These are phyloP conservation scores for Holothuria scabra DNA, from an alignment of 53 echinoderm and acorn worm species.

Conservation along the genomic window DNA sequence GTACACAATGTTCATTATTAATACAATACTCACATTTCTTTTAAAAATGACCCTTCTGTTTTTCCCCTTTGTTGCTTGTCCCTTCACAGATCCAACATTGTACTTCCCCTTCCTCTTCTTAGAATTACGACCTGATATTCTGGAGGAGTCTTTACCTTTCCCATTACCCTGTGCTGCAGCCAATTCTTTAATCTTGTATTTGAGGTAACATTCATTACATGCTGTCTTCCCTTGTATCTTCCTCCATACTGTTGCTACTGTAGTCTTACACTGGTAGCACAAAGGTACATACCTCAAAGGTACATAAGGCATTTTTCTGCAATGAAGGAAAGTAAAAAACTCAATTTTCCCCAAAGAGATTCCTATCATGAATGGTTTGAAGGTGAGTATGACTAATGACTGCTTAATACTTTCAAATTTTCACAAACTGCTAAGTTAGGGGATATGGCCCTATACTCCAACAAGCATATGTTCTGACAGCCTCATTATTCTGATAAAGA, in stretches of 20 bases:
- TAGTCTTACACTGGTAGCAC: constrained; percentile 90
- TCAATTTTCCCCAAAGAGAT: too few relatives aligned
- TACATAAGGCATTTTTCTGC: constrained; percentile 42
- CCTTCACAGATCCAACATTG: constrained; percentile 73
- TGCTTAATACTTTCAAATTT: too few relatives aligned
- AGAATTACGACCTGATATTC: constrained; percentile 67
- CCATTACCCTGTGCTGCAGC: constrained; percentile 60
- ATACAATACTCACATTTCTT: constrained; percentile 73
- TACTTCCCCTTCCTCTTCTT: constrained; percentile 83
- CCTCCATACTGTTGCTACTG: constrained; percentile 82
- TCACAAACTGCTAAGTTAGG: too few relatives aligned
- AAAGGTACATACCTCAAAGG: constrained; percentile 73
- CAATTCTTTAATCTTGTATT: constrained; percentile 55
- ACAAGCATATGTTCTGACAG: too few relatives aligned
- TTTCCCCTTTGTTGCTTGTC: constrained; percentile 92
- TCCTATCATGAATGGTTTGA: too few relatives aligned
- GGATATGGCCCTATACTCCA: too few relatives aligned
- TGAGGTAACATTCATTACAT: constrained; percentile 72
- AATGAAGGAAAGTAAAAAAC: neutral
- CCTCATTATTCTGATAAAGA: too few relatives aligned
- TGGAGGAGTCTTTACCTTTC: constrained; percentile 59
- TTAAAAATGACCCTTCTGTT: constrained; percentile 93
- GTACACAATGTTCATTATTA: neutral
- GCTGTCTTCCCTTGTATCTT: constrained; percentile 60
- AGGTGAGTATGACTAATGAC: too few relatives aligned